Evolutionary conservation across 2,888 invertebrate species (phyloP).

Genomic region (Mycogona germanica): DNA sequence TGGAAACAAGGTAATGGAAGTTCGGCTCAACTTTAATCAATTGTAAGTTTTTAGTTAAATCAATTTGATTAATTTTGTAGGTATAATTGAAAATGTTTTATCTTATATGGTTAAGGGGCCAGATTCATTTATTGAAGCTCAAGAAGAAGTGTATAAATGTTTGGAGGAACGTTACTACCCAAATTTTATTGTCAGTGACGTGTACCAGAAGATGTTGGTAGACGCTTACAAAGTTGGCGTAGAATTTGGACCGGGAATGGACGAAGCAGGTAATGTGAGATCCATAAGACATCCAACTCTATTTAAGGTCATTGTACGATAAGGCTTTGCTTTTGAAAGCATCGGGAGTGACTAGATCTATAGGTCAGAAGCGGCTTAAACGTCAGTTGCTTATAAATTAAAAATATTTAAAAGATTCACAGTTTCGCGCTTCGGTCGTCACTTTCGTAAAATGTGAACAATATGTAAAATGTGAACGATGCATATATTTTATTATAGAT

Average conservation of each 20-base stretch:
- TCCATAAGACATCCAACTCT: too few species aligned
- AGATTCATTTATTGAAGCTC: conserved; percentile 77
- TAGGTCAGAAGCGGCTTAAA: too few species aligned
- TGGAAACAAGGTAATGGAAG: conserved; percentile 51
- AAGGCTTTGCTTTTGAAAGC: too few species aligned
- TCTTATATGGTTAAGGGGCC: conserved; percentile 43
- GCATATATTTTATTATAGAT: too few species aligned
- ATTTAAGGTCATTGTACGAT: too few species aligned
- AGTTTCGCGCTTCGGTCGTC: too few species aligned
- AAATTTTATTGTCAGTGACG: conserved; percentile 73
- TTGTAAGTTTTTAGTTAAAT: background rate
- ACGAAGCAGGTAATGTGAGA: conserved; percentile 6
- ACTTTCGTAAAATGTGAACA: too few species aligned
- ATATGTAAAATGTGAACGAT: too few species aligned
- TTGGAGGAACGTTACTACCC: conserved; percentile 81
- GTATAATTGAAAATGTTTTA: background rate
- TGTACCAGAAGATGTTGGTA: conserved; percentile 58
- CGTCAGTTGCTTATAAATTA: too few species aligned
- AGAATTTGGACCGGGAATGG: conserved; percentile 1
- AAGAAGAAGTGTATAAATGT: conserved; percentile 60
- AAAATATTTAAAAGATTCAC: too few species aligned
- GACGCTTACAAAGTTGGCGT: conserved; percentile 45
- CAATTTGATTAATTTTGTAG: background rate
- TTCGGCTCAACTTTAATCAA: background rate
- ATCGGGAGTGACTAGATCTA: too few species aligned